Conservation (phyloP, 2,888 invertebrate genomes). For the Lamellibrachia satsuma region DNA sequence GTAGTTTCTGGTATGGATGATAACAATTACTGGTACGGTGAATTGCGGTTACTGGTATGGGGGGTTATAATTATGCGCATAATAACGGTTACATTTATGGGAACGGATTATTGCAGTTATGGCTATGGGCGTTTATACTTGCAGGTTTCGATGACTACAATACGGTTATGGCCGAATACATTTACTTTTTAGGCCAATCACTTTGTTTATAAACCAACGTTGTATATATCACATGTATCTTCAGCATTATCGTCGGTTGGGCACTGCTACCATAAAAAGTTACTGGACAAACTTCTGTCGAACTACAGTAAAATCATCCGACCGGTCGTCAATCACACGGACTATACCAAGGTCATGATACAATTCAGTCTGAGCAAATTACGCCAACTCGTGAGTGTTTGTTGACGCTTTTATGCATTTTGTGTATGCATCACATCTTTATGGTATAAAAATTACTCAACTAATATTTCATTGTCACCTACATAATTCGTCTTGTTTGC, state of each 20-base stretch:
- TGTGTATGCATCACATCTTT: background rate
- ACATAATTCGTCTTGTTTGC: too few species aligned
- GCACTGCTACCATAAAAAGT: background rate
- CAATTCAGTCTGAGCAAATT: background rate
- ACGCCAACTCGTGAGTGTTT: background rate
- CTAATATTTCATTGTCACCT: too few species aligned
- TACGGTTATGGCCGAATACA: background rate
- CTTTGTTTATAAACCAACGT: too few species aligned
- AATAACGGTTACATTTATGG: too few species aligned
- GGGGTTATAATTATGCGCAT: too few species aligned
- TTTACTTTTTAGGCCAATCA: background rate
- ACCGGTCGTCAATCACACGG: background rate
- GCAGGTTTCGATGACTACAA: too few species aligned
- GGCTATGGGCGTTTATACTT: too few species aligned
- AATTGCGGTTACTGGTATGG: too few species aligned
- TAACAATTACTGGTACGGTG: too few species aligned
- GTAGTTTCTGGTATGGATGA: too few species aligned
- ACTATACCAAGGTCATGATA: background rate
- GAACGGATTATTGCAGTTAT: too few species aligned
- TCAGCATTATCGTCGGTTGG: background rate
- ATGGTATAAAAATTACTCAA: too few species aligned
- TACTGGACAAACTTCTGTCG: background rate
- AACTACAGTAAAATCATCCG: background rate
- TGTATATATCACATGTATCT: background rate
- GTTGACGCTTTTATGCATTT: background rate